Base-by-base conservation (phyloP, 2,797 vertebrate species). In the Atherinosoma microstoma region DNA sequence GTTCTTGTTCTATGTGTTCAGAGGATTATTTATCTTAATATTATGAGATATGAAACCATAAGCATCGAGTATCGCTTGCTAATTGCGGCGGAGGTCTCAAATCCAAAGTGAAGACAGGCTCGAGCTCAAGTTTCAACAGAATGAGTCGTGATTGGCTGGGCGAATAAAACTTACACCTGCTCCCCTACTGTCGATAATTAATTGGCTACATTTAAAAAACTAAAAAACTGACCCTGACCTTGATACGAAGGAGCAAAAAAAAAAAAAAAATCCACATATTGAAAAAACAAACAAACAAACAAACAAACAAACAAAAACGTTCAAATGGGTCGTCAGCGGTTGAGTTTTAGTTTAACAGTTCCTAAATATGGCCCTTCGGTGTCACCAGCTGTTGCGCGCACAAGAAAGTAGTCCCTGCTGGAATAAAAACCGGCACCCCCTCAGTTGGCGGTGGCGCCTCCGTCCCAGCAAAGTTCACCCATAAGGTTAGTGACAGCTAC, bases 361-460 rank as follows among this genome's bases (percentile, higher is more conserved):
- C n/a, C n/a, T 49, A 49, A 49, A 49, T 22, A 49, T 22, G 47
- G 45, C 45, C 20, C 45, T 84, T n/a, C 5, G 38, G 67, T 73
- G 61, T 51, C 54, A 9, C 62, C 74, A 75, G 78, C 84, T 32
- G 29, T 30, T 3, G 60, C 27, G 67, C 47, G 35, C 60, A 35
- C 49, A 9, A 54, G 64, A 83, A 95, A 95, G 92, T 94, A 95
- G 95, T 93, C 15, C 95, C 94, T 86, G 93, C 75, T 11, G 4
- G 58, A 32, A 93, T 95, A 94, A 88, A 92, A 70, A 6, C 57
- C 70, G 80, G 58, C 56, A 66, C 72, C 40, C 29, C 77, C 15
- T 66, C 24, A 0, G 2, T 49, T 1, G n/a, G 8, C 6, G 49
- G 59, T 11, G 76, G 64, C 67, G 75, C 88, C 67, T 81, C 91